Base-by-base conservation (phyloP, 2,888 invertebrate species). In the Ditula angustiorana region DNA sequence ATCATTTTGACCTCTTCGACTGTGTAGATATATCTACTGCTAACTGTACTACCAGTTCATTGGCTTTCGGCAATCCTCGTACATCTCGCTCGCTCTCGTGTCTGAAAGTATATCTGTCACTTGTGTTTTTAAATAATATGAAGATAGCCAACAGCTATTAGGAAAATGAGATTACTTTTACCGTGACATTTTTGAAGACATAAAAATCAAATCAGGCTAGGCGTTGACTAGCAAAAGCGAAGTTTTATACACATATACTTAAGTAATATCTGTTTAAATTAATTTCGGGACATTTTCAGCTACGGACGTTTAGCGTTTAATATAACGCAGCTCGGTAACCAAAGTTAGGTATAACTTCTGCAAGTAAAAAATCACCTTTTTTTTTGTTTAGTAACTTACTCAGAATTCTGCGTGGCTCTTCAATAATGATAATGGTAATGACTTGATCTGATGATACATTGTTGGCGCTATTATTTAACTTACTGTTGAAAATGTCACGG, bases 401-500 rank as follows among this genome's bases (percentile, higher is more conserved):
- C 37, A 26, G 7, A 13, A 16, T 30, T 23, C 30, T 26, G 21
- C n/a, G 16, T 24, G 10, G 28, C 8, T 4, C 33, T 24, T 33
- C 7, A 23, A 24, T 5, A 21, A 41, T 21, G 23, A 23, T 24
- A 10, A n/a, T 16, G 23, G 7, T n/a, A n/a, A n/a, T n/a, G n/a
- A n/a, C n/a, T n/a, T n/a, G n/a, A n/a, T n/a, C n/a, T n/a, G n/a
- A n/a, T n/a, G n/a, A n/a, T n/a, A n/a, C n/a, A n/a, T n/a, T n/a
- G n/a, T n/a, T n/a, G n/a, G n/a, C n/a, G n/a, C n/a, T n/a, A n/a
- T n/a, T n/a, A 13, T 30, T 19, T 3, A 41, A 16, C 8, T 5
- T 28, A 26, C 37, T 56, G 50, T 56, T 41, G 24, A 56, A 63
- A 64, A 46, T 64, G 59, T 53, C 64, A 64, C 59, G 64, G 50